Evolutionary conservation across 2,113 vertebrate genomes (phyloP).

Genomic region (Tachysurus fulvidraco): DNA sequence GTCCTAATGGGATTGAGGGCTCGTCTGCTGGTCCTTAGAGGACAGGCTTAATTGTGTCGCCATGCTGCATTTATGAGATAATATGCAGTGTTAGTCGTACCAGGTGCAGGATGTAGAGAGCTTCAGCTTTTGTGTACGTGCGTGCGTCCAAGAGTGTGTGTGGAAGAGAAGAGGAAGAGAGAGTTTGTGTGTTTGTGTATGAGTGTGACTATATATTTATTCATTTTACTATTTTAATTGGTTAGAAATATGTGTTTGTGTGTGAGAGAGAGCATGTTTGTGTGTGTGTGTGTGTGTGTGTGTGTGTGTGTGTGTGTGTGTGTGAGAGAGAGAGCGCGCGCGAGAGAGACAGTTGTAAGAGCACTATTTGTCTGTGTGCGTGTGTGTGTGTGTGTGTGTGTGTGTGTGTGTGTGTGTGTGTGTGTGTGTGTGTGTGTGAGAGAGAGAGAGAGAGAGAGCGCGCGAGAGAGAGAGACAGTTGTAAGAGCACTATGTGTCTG

Average conservation of each 20-base stretch:
- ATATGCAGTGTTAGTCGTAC: slow-evolving; percentile 35
- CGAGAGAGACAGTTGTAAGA: too few relatives aligned
- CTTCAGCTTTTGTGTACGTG: background rate
- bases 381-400: too few relatives aligned
- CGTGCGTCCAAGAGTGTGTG: too few relatives aligned
- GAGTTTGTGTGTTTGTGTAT: background rate
- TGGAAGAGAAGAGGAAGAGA: background rate
- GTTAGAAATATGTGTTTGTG: background rate
- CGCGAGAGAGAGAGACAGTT: too few relatives aligned
- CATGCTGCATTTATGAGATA: slow-evolving; percentile 48
- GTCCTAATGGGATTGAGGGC: slow-evolving; percentile 50
- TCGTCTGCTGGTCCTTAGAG: slow-evolving; percentile 43
- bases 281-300: slow-evolving; percentile 12
- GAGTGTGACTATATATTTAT: too few relatives aligned
- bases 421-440: too few relatives aligned
- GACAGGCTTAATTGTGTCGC: slow-evolving; percentile 46
- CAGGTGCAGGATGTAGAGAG: slow-evolving; percentile 37
- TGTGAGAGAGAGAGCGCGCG: background rate
- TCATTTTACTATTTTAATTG: too few relatives aligned
- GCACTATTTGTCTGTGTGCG: too few relatives aligned
- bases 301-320: background rate
- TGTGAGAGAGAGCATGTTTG: background rate
- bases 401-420: too few relatives aligned
- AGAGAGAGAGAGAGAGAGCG: too few relatives aligned
- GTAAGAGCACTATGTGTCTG: too few relatives aligned